These are phyloP conservation scores for Drosophila asahinai DNA, from an alignment of 1,140 invertebrate species.

Conservation along the genomic window DNA sequence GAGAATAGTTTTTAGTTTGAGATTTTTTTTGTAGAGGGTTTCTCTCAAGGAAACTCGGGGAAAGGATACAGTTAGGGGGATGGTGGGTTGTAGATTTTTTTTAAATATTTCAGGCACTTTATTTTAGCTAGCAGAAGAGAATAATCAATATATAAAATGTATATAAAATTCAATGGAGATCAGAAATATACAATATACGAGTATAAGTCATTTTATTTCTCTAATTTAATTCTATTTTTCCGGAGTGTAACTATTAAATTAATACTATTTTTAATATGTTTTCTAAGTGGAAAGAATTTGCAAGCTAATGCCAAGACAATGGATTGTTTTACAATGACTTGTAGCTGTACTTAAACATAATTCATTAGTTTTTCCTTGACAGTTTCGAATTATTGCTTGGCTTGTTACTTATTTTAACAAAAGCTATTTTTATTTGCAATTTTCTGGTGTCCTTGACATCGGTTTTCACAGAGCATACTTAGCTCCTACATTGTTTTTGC, in stretches of 20 bases:
- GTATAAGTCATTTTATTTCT: too few relatives aligned
- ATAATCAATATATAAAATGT: background rate
- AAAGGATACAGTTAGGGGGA: background rate
- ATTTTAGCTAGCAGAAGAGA: too few relatives aligned
- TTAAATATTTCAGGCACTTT: too few relatives aligned
- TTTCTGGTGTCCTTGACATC: constrained; percentile 35
- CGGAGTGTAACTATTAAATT: too few relatives aligned
- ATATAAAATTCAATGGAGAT: background rate
- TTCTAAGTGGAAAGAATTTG: too few relatives aligned
- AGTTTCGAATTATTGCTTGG: constrained; percentile 11
- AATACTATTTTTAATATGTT: too few relatives aligned
- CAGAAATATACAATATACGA: too few relatives aligned
- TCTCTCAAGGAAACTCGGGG: background rate
- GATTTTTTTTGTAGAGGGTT: background rate
- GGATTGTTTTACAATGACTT: constrained; percentile 10
- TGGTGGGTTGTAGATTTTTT: too few relatives aligned
- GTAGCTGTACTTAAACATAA: background rate
- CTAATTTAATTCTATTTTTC: background rate
- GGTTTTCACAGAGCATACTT: background rate
- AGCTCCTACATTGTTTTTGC: constrained; percentile 26
- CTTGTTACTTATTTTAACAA: constrained; percentile 7
- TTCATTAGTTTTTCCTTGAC: constrained; percentile 8
- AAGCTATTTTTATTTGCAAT: constrained; percentile 5
- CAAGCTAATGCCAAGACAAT: constrained; percentile 6
- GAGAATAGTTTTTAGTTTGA: constrained; percentile 1